Evolutionary conservation across 2,113 vertebrate genomes (phyloP).

Genomic region (Conger conger): DNA sequence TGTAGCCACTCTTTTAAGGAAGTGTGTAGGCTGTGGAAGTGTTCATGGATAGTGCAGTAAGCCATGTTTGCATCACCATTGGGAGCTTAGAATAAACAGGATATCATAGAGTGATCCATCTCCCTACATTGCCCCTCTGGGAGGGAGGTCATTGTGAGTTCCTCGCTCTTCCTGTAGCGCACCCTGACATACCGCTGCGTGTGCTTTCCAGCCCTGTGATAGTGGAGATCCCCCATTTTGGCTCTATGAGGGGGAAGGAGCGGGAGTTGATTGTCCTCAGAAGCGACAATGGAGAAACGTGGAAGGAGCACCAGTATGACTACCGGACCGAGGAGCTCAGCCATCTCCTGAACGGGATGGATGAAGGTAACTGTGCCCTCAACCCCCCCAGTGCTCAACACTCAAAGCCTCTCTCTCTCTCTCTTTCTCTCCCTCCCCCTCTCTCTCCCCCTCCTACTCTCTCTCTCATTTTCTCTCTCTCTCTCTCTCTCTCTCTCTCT

Average conservation of each 20-base stretch:
- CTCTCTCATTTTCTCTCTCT: not conserved
- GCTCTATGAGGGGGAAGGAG: slow-evolving; percentile 92
- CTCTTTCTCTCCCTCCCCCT: not conserved
- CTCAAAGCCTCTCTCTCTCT: not conserved
- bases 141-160: not conserved
- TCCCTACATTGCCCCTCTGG: not conserved
- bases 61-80: not conserved
- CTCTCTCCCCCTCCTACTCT: too few relatives aligned
- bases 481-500: not conserved
- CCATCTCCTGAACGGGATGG: slow-evolving; percentile 95
- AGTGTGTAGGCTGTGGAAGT: not conserved
- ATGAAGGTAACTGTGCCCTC: slow-evolving; percentile 80
- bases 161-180: too few relatives aligned
- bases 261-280: slow-evolving; percentile 92
- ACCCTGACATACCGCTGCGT: not conserved
- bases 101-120: not conserved
- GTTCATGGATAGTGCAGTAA: not conserved
- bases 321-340: slow-evolving; percentile 83
- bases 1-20: not conserved
- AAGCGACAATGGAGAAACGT: slow-evolving; percentile 93
- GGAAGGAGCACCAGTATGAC: slow-evolving; percentile 98
- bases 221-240: slow-evolving; percentile 98
- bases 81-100: not conserved
- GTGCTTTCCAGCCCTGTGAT: slow-evolving; percentile 76
- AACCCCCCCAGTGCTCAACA: not conserved